phyloP scores from a whole-genome alignment of 1,140 invertebrate species.

The Drosophila rufa region DNA sequence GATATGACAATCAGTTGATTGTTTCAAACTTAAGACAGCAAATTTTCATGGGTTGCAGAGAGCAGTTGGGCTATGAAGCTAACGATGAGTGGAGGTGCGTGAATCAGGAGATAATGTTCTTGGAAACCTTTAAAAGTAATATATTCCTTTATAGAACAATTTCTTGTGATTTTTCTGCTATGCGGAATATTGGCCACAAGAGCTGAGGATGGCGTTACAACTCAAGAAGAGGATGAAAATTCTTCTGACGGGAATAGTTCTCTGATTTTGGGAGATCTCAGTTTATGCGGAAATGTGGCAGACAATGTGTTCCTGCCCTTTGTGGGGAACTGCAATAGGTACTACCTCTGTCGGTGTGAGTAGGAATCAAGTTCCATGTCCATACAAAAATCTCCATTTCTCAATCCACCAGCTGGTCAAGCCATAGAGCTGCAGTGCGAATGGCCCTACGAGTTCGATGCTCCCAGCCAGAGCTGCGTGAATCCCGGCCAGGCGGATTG shows the following conservation, averaged over 20 bases:
- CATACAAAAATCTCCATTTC: neutral
- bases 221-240: neutral
- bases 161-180: neutral
- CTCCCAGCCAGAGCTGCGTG: slow-evolving; percentile 55
- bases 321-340: slow-evolving; percentile 64
- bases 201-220: neutral
- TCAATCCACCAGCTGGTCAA: slow-evolving; percentile 33
- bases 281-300: slow-evolving; percentile 53
- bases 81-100: slow-evolving; percentile 40
- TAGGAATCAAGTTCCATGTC: neutral
- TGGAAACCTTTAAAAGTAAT: neutral
- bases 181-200: neutral
- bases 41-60: neutral
- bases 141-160: neutral
- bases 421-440: slow-evolving; percentile 50
- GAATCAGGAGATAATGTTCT: neutral
- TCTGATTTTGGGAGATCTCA: slow-evolving; percentile 46
- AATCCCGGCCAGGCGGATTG: slow-evolving; percentile 8
- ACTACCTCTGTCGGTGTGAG: slow-evolving; percentile 65
- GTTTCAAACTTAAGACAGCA: slow-evolving; percentile 22
- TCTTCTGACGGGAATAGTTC: neutral
- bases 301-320: slow-evolving; percentile 64
- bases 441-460: slow-evolving; percentile 47
- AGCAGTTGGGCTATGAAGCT: slow-evolving; percentile 16
- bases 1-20: slow-evolving; percentile 41